Conservation (phyloP, 2,113 vertebrate genomes). For the Phalacrocorax carbo region DNA sequence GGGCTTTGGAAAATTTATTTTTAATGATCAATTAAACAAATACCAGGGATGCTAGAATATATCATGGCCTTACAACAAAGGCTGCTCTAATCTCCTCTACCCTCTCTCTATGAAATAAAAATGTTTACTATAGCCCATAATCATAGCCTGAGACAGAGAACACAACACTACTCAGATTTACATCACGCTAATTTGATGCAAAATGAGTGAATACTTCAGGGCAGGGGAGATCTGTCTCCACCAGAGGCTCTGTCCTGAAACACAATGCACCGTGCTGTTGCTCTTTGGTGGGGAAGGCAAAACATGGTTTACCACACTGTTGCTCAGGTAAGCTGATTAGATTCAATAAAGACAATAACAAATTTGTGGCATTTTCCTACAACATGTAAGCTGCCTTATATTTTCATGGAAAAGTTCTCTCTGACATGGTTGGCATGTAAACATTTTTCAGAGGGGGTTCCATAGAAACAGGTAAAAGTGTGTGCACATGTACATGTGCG, state of each 20-base stretch:
- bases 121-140: neutral
- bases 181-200: neutral
- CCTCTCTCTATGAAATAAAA: neutral
- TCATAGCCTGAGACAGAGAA: neutral
- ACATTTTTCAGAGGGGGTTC: slow-evolving; percentile 52
- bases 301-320: neutral
- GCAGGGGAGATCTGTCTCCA: neutral
- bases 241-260: neutral
- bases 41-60: neutral
- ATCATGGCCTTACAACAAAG: neutral
- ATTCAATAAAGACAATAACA: neutral
- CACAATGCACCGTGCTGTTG: rapidly evolving
- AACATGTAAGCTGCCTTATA: neutral
- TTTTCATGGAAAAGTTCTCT: slow-evolving; percentile 9
- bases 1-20: neutral
- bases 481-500: neutral
- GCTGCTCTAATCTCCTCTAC: neutral
- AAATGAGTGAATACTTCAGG: neutral
- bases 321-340: neutral
- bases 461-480: slow-evolving; percentile 39
- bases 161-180: neutral
- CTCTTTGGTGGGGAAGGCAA: neutral
- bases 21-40: neutral
- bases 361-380: neutral
- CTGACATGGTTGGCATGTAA: slow-evolving; percentile 19